Evolutionary conservation across 2,888 invertebrate species (phyloP), one percentile per base, ranked within the genome.

Genomic region (Anthoptus insignis): DNA sequence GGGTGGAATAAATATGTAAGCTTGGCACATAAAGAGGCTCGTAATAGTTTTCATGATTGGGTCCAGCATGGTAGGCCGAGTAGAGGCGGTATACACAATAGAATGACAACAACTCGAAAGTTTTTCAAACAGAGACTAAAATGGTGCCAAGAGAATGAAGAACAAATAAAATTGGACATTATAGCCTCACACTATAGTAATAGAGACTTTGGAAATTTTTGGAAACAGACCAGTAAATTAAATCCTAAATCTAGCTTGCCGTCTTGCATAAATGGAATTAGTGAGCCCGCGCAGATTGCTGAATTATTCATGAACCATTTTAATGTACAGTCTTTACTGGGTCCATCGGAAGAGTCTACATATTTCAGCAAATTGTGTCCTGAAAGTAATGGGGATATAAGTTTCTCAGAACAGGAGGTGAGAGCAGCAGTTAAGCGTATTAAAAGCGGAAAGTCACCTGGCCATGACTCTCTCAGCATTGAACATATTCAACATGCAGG

Each of bases 1-100:
- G 71, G 73, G 0, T 76, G 74, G 74, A 75, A 73, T 42, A 65
- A 54, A 7, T 50, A 75, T 24, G 73, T 75, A 5, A 64, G 59
- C 1, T 64, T 29, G 8, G 69, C 72, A 19, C 70, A 73, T 29
- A 16, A 52, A 63, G 57, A 63, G 58, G 73, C 74, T 37, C 66
- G 72, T 34, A n/a, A 19, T 3, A 59, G 47, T 3, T 73, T 71
- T 64, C n/a, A 65, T 7, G 24, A 49, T 3, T 75, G 74, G 74
- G 13, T 69, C n/a, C 63, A 54, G 22, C 39, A 42, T 22, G 68
- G 68, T 8, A 68, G 60, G 37, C 67, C 8, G 71, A 70, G 29
- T 27, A 52, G 52, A 65, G 29, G 24, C 56, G 5, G 22, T n/a
- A n/a, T n/a, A n/a, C n/a, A n/a, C n/a, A n/a, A n/a, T n/a, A n/a